Conservation (phyloP, 1,140 invertebrate species). For the Tachypleus tridentatus region DNA sequence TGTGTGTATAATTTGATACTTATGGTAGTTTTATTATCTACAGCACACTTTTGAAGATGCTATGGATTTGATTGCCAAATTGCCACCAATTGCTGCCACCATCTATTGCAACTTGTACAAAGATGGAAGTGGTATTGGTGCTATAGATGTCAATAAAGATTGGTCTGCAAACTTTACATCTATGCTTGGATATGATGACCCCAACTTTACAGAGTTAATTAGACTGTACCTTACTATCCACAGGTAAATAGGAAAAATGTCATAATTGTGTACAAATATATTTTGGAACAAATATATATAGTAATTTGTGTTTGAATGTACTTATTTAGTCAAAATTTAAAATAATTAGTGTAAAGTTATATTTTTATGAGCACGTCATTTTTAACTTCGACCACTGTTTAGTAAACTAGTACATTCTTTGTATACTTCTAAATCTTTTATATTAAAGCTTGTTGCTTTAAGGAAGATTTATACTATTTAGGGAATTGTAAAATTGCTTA, state of each 20-base stretch:
- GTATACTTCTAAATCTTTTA: too few species aligned
- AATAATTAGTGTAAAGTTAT: not conserved
- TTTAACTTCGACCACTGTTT: too few species aligned
- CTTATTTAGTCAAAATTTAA: too few species aligned
- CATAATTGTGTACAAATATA: too few species aligned
- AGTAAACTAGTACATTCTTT: too few species aligned
- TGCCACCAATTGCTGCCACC: constrained; percentile 50
- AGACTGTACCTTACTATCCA: constrained; percentile 48
- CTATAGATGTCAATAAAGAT: constrained; percentile 44
- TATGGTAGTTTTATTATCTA: constrained; percentile 16
- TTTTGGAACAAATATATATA: too few species aligned
- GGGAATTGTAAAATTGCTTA: too few species aligned
- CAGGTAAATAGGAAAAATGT: constrained; percentile 31
- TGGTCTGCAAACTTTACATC: constrained; percentile 46
- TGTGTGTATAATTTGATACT: not conserved
- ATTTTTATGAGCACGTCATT: too few species aligned
- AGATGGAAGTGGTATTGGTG: constrained; percentile 40
- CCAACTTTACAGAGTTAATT: constrained; percentile 44
- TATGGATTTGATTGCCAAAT: constrained; percentile 48
- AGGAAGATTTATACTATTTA: too few species aligned
- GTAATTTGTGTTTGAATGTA: too few species aligned
- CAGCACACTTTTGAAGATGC: constrained; percentile 42
- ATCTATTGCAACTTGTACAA: constrained; percentile 47
- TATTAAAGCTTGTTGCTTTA: too few species aligned
- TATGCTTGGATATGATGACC: constrained; percentile 47